These are phyloP conservation scores for Lithophane socia DNA, from an alignment of 2,888 invertebrate genomes.

Conservation along the genomic window DNA sequence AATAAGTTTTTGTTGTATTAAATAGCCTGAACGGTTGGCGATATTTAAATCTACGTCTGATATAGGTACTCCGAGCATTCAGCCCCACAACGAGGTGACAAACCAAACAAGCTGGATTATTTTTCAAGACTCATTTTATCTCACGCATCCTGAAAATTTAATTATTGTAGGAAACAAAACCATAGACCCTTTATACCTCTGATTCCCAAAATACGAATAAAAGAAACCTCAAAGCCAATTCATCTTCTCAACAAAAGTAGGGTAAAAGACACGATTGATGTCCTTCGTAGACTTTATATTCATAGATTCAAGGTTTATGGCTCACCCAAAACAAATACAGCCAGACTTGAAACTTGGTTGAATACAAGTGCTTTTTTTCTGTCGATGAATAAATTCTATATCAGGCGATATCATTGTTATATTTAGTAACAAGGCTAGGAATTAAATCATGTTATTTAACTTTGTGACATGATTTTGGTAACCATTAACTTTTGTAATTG, in stretches of 20 bases:
- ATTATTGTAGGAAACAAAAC: neutral
- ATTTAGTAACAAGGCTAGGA: neutral
- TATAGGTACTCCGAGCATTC: too few species aligned
- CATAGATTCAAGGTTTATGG: conserved; percentile 57
- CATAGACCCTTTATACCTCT: neutral
- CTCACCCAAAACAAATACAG: conserved; percentile 43
- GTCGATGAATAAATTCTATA: neutral
- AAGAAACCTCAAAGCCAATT: conserved; percentile 45
- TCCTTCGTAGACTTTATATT: conserved; percentile 45
- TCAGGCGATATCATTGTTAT: neutral
- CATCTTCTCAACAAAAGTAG: conserved; percentile 35
- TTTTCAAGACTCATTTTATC: too few species aligned
- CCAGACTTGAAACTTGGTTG: conserved; percentile 17
- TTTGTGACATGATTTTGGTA: too few species aligned
- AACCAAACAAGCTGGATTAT: too few species aligned
- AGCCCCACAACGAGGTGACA: too few species aligned
- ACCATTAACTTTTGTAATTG: neutral
- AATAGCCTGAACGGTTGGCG: too few species aligned
- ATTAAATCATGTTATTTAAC: neutral
- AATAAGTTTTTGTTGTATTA: too few species aligned
- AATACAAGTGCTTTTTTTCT: conserved; percentile 25
- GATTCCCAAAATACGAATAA: conserved; percentile 32
- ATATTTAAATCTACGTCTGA: too few species aligned
- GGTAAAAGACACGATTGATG: conserved; percentile 51
- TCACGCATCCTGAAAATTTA: neutral